Conservation (phyloP, 2,113 vertebrate species). For the Talpa occidentalis region DNA sequence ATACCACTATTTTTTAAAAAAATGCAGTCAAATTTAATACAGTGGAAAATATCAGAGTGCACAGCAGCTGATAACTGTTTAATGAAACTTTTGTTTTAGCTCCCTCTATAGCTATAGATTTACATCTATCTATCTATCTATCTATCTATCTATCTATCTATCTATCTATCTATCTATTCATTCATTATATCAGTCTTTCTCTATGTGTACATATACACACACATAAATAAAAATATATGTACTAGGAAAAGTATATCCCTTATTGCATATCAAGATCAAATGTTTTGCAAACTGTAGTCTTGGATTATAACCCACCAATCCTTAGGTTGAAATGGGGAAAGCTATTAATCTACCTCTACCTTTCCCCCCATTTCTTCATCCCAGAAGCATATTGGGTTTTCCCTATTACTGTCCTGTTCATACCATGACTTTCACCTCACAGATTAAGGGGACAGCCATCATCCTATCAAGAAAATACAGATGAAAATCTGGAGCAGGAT, state of each 20-base stretch:
- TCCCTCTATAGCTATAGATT: background rate
- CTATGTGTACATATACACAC: background rate
- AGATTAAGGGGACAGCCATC: background rate
- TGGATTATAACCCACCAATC: background rate
- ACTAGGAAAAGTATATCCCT: background rate
- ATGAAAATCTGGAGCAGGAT: background rate
- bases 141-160: too few species aligned
- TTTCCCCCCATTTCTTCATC: background rate
- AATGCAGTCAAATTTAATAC: background rate
- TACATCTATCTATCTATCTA: background rate
- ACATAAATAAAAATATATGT: background rate
- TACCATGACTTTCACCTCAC: background rate
- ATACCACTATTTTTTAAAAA: background rate
- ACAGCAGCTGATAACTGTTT: background rate
- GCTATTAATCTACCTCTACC: background rate
- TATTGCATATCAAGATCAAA: background rate
- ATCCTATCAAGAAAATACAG: background rate
- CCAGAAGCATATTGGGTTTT: background rate
- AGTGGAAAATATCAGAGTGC: background rate
- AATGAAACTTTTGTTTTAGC: slow-evolving; percentile 12
- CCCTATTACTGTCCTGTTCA: background rate
- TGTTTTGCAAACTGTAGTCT: background rate
- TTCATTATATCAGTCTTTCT: background rate
- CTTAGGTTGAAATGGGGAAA: background rate
- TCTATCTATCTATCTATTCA: background rate